Conservation (phyloP, 2,888 invertebrate species). For the Tipula vernalis region DNA sequence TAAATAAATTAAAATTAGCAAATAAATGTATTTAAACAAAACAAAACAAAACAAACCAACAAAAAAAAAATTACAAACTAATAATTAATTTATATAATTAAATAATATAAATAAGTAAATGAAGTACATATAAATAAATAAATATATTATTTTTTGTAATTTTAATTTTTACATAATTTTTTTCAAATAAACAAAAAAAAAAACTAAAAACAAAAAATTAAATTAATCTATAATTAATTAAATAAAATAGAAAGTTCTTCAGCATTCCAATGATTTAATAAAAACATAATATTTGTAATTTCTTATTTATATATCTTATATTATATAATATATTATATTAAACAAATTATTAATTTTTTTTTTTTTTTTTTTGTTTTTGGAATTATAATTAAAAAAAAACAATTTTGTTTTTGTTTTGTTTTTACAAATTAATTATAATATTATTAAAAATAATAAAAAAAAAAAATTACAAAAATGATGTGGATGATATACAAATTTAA, state of each 20-base stretch:
- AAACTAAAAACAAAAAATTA: not conserved
- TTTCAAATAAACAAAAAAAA: not conserved
- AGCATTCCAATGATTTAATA: not conserved
- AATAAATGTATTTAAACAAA: conserved; percentile 4
- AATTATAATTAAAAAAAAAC: not conserved
- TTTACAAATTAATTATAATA: not conserved
- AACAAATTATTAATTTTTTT: not conserved
- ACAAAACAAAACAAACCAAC: conserved; percentile 4
- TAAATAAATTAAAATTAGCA: not conserved
- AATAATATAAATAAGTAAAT: not conserved
- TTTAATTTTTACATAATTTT: not conserved
- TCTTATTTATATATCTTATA: not conserved
- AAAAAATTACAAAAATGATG: not conserved
- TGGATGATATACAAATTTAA: not conserved
- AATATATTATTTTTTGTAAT: not conserved
- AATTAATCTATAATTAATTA: not conserved
- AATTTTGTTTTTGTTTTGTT: not conserved
- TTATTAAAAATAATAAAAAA: not conserved
- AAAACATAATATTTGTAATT: not conserved
- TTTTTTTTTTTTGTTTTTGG: not conserved
- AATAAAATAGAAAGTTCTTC: not conserved
- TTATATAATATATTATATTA: not conserved
- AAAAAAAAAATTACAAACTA: conserved; percentile 1
- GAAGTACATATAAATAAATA: not conserved
- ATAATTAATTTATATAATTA: not conserved